Base-by-base conservation (phyloP, 2,113 vertebrate species). In the Heterotilapia buettikoferi region DNA sequence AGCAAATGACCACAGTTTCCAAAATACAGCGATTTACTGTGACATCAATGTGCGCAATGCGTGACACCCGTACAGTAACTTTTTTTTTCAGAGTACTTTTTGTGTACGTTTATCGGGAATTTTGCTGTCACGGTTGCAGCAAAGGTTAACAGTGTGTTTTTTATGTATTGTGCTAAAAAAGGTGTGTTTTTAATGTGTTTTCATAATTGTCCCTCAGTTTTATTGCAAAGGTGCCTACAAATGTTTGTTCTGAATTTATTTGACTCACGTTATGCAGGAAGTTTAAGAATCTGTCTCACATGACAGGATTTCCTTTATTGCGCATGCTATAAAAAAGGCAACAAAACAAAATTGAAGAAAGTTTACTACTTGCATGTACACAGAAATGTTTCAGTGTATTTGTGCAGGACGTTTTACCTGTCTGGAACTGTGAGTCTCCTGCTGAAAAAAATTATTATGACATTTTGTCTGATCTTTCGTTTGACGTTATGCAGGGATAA, bases 351-450 rank as follows among this genome's bases (percentile, higher is more conserved):
- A 66, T 13, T 3, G 4, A 38, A 13, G 19, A 7, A 66, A 38
- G 5, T 66, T 38, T 7, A 66, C 61, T 38, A 66, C 19, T 0
- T n/a, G 61, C 18, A 66, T 0, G 18, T 66, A 3, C 10, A 66
- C 61, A 8, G 1, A 13, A 66, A n/a, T 2, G 61, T 38, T 66
- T 66, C 33, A n/a, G 19, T 38, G 61, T 66, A 66, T 66, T 66
- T 38, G 19, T 66, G 33, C 0, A 38, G 2, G 6, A 12, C 10
- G 1, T 66, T 66, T 66, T n/a, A 66, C 31, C 61, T 63, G 0
- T 1, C 59, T 63, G 59, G 18, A n/a, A 66, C 18, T 66, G 61
- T 38, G 61, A 21, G 33, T 66, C 4, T 66, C 0, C 1, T 66
- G 19, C 10, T 66, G 61, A 19, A 38, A 66, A 66, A 36, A 5